phyloP scores from a whole-genome alignment of 2,797 vertebrate genomes.

The Oryzias sinensis region DNA sequence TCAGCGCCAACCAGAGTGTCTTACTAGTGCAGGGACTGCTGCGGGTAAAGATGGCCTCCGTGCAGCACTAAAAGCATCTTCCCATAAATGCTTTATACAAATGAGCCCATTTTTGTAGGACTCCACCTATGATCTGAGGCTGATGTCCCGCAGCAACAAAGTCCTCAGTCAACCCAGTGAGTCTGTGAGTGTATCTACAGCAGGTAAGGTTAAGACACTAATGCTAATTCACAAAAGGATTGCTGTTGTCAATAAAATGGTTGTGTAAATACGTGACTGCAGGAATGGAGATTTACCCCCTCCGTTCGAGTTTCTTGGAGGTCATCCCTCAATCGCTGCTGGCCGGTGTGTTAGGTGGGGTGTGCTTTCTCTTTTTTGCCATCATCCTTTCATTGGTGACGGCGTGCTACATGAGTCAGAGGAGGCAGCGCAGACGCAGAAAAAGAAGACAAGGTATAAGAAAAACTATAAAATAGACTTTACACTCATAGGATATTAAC shows the following conservation, averaged over 20 bases:
- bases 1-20: constrained; percentile 81
- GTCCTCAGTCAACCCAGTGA: constrained; percentile 89
- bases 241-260: too few relatives aligned
- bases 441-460: constrained; percentile 78
- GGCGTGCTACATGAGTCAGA: constrained; percentile 87
- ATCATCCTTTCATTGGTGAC: constrained; percentile 87
- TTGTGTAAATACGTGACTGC: constrained; percentile 16
- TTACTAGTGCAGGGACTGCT: constrained; percentile 88
- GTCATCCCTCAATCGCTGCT: constrained; percentile 88
- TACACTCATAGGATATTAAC: neutral
- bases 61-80: constrained; percentile 1
- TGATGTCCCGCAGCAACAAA: constrained; percentile 85
- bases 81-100: neutral
- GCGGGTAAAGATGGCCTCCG: constrained; percentile 75
- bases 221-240: neutral
- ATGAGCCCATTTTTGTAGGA: constrained; percentile 75
- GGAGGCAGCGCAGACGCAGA: constrained; percentile 64
- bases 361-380: constrained; percentile 90
- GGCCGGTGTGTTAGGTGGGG: constrained; percentile 88
- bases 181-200: constrained; percentile 85
- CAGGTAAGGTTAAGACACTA: constrained; percentile 72
- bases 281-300: constrained; percentile 92
- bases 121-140: constrained; percentile 87
- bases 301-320: constrained; percentile 83
- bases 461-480: constrained; percentile 9